phyloP scores from a whole-genome alignment of 2,113 vertebrate species.

The Bujurquina vittata region DNA sequence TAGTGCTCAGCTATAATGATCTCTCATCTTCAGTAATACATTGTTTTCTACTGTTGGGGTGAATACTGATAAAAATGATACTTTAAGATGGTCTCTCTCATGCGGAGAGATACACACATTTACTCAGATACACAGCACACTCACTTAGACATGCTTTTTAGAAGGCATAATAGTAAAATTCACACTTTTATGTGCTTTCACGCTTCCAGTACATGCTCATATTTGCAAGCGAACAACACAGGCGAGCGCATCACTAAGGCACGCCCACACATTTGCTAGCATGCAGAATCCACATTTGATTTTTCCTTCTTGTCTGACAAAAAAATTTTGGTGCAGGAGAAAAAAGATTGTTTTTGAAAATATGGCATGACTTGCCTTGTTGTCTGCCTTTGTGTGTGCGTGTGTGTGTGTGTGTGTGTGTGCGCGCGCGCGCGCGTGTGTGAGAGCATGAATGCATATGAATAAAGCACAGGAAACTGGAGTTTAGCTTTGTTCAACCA shows the following conservation, averaged over 20 bases:
- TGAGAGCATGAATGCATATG: background rate
- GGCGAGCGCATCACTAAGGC: background rate
- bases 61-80: background rate
- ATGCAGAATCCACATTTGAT: background rate
- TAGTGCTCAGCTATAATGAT: conserved; percentile 25
- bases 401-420: no score
- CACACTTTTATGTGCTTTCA: background rate
- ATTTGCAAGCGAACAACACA: background rate
- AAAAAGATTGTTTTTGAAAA: background rate
- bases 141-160: background rate
- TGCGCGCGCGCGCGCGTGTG: background rate
- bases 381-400: background rate
- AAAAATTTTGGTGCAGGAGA: background rate
- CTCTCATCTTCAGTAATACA: conserved; percentile 16
- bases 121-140: background rate
- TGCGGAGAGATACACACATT: background rate
- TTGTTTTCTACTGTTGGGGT: background rate
- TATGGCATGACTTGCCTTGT: background rate
- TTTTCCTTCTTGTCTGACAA: background rate
- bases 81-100: background rate
- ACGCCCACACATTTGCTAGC: background rate
- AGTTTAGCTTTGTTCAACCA: conserved; percentile 11
- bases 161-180: background rate
- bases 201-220: background rate
- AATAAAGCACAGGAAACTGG: conserved; percentile 5